phyloP scores from a whole-genome alignment of 2,797 vertebrate genomes.

The Clarias fuscus region DNA sequence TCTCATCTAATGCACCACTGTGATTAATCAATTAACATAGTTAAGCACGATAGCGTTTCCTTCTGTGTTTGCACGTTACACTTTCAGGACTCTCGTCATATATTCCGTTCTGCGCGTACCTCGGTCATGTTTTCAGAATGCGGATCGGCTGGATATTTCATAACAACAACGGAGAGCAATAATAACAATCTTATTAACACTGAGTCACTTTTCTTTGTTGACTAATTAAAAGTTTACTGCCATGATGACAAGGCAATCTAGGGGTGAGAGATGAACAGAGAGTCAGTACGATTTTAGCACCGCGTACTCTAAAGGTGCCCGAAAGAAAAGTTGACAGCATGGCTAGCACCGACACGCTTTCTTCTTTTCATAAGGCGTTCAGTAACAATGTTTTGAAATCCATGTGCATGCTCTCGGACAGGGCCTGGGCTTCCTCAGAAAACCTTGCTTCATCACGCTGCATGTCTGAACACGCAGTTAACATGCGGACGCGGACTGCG shows the following conservation, averaged over 20 bases:
- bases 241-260: neutral
- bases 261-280: no score
- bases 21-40: neutral
- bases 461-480: neutral
- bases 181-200: neutral
- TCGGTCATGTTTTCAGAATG: neutral
- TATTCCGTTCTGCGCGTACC: neutral
- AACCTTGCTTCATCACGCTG: neutral
- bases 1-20: neutral
- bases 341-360: neutral
- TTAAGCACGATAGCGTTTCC: neutral
- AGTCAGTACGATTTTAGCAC: neutral
- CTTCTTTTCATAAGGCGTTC: neutral
- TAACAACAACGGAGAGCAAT: neutral
- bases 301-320: neutral
- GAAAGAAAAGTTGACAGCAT: no score
- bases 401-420: neutral
- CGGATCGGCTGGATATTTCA: neutral
- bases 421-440: neutral
- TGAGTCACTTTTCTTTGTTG: neutral
- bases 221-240: neutral
- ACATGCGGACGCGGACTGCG: neutral
- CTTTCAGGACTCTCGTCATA: neutral
- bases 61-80: neutral
- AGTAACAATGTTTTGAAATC: neutral